Percentiles rank a stretch among this genome's conserved stretches.
Evolutionary conservation across 2,113 vertebrate genomes (phyloP).

Genomic region (Asarcornis scutulata): DNA sequence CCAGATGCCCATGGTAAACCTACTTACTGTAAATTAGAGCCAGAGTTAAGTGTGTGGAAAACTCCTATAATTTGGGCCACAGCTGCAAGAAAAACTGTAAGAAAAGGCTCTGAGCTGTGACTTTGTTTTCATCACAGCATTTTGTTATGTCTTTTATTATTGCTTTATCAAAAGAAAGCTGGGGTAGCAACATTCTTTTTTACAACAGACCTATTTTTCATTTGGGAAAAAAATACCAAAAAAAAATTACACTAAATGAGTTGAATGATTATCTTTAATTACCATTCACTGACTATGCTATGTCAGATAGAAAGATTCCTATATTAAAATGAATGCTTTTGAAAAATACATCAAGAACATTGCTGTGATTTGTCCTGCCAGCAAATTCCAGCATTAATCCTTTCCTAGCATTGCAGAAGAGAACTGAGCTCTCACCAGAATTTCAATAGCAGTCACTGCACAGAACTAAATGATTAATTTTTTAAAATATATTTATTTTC

Average conservation of each 20-base stretch:
- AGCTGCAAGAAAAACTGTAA: slow-evolving; percentile 57
- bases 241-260: not conserved
- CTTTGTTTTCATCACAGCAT: slow-evolving; percentile 62
- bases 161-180: slow-evolving; percentile 51
- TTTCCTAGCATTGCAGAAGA: not conserved
- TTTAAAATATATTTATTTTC: not conserved
- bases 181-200: slow-evolving; percentile 3
- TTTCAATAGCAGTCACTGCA: slow-evolving; percentile 40
- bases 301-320: slow-evolving; percentile 48
- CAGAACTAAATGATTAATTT: slow-evolving; percentile 13
- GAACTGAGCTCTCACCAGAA: slow-evolving; percentile 26
- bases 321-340: slow-evolving; percentile 58
- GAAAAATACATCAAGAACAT: slow-evolving; percentile 64
- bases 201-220: slow-evolving; percentile 44
- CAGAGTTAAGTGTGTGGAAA: slow-evolving; percentile 54
- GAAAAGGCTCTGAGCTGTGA: slow-evolving; percentile 52
- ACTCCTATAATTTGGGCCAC: slow-evolving; percentile 55
- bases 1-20: slow-evolving; percentile 56
- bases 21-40: slow-evolving; percentile 54
- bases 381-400: slow-evolving; percentile 60
- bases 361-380: slow-evolving; percentile 52
- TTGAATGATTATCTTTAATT: slow-evolving; percentile 65
- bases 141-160: slow-evolving; percentile 36
- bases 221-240: not conserved
- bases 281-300: slow-evolving; percentile 19